phyloP scores from a whole-genome alignment of 2,797 vertebrate genomes.

The Cyclura pinguis region DNA sequence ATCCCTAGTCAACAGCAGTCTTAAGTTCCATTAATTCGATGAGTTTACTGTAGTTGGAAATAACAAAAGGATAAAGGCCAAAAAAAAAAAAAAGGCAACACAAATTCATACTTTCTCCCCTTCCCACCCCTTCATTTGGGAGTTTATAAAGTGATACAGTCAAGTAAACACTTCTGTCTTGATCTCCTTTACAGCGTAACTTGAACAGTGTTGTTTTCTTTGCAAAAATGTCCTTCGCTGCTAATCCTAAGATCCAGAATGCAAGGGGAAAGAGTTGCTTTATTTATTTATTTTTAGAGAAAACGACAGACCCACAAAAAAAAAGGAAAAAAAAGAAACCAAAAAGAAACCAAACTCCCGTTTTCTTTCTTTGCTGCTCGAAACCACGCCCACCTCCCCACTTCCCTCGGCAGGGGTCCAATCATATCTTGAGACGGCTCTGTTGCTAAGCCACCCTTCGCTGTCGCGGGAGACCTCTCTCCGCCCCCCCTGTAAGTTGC shows the following conservation, averaged over 20 bases:
- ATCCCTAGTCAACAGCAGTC: too few relatives aligned
- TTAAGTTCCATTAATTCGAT: too few relatives aligned
- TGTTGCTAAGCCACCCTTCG: slow-evolving; percentile 86
- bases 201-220: slow-evolving; percentile 75
- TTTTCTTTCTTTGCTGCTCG: slow-evolving; percentile 85
- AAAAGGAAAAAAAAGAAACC: too few relatives aligned
- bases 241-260: background rate
- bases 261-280: background rate
- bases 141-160: too few relatives aligned
- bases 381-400: slow-evolving; percentile 76
- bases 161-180: background rate
- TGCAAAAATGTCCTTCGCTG: slow-evolving; percentile 8
- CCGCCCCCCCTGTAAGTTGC: slow-evolving; percentile 82
- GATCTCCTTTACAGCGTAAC: slow-evolving; percentile 58
- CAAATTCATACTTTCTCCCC: too few relatives aligned
- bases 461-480: slow-evolving; percentile 73
- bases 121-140: background rate
- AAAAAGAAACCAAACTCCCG: slow-evolving; percentile 60
- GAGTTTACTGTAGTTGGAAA: too few relatives aligned
- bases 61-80: too few relatives aligned
- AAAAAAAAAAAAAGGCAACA: background rate
- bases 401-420: slow-evolving; percentile 78
- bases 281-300: slow-evolving; percentile 74
- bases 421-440: slow-evolving; percentile 85
- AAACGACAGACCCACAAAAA: slow-evolving; percentile 59